Conservation (phyloP, 2,888 invertebrate genomes). For the Capitulum mitella region DNA sequence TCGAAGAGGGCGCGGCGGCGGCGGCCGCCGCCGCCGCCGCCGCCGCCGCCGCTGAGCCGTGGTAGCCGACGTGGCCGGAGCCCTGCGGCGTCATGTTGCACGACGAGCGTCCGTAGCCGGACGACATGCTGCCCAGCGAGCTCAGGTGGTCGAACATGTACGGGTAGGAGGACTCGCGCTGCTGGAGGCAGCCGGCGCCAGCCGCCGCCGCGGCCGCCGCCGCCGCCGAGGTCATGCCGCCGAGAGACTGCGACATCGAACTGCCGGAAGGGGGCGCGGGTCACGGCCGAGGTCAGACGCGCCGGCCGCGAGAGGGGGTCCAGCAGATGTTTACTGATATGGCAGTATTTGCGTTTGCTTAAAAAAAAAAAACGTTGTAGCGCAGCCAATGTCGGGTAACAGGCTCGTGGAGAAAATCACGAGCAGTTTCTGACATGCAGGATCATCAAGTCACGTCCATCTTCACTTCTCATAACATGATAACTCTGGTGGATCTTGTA, state of each 20-base stretch:
- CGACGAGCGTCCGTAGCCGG: conserved; percentile 50
- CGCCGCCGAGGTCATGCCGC: conserved; percentile 64
- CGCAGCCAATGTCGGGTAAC: too few relatives aligned
- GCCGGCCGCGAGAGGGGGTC: too few relatives aligned
- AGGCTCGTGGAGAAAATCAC: too few relatives aligned
- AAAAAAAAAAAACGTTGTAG: too few relatives aligned
- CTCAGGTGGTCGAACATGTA: conserved; percentile 72
- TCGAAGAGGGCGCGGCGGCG: neutral
- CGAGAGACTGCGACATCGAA: conserved; percentile 86
- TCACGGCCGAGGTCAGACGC: too few relatives aligned
- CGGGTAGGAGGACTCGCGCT: conserved; percentile 73
- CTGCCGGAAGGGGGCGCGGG: neutral
- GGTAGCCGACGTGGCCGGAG: conserved; percentile 3
- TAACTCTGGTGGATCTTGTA: too few relatives aligned
- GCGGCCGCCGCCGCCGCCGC: conserved; percentile 23
- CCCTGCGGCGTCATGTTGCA: conserved; percentile 27
- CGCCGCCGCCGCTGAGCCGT: conserved; percentile 1
- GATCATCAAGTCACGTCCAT: too few relatives aligned
- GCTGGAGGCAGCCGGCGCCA: conserved; percentile 44
- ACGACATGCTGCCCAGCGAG: conserved; percentile 62
- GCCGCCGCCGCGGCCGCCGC: conserved; percentile 25
- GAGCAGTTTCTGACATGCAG: too few relatives aligned
- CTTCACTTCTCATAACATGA: too few relatives aligned
- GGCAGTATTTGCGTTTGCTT: too few relatives aligned
- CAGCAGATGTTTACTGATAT: too few relatives aligned